phyloP scores from a whole-genome alignment of 2,888 invertebrate species.

The Scaptomyza caliginosa region DNA sequence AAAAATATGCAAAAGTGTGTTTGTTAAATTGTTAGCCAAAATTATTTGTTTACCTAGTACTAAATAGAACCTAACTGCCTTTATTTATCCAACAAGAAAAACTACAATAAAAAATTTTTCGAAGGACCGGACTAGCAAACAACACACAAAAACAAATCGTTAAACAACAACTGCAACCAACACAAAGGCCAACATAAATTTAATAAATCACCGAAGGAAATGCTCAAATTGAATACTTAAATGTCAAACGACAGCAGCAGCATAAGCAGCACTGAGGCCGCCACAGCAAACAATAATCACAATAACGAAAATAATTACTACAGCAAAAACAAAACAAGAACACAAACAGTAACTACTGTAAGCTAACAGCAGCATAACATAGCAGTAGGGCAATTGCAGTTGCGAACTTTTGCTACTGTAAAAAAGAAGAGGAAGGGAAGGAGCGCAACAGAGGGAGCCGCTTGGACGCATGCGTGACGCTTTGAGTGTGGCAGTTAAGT shows the following conservation, averaged over 20 bases:
- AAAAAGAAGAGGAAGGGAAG: neutral
- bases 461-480: constrained; percentile 69
- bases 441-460: constrained; percentile 18
- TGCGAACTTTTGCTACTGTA: constrained; percentile 13
- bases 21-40: constrained; percentile 78
- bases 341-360: constrained; percentile 22
- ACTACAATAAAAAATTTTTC: constrained; percentile 31
- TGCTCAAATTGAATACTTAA: constrained; percentile 64
- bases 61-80: constrained; percentile 64
- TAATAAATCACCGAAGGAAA: constrained; percentile 41
- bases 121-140: constrained; percentile 28
- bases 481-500: constrained; percentile 58
- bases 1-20: constrained; percentile 77
- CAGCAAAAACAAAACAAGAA: constrained; percentile 33
- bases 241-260: constrained; percentile 59
- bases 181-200: constrained; percentile 12
- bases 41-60: constrained; percentile 73
- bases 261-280: constrained; percentile 16
- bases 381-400: constrained; percentile 12
- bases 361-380: constrained; percentile 45
- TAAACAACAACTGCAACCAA: constrained; percentile 25
- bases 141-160: constrained; percentile 42
- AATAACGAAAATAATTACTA: constrained; percentile 19
- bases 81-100: constrained; percentile 35
- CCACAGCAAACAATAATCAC: constrained; percentile 21